phyloP scores from a whole-genome alignment of 2,113 vertebrate species.

The Scomber colias region DNA sequence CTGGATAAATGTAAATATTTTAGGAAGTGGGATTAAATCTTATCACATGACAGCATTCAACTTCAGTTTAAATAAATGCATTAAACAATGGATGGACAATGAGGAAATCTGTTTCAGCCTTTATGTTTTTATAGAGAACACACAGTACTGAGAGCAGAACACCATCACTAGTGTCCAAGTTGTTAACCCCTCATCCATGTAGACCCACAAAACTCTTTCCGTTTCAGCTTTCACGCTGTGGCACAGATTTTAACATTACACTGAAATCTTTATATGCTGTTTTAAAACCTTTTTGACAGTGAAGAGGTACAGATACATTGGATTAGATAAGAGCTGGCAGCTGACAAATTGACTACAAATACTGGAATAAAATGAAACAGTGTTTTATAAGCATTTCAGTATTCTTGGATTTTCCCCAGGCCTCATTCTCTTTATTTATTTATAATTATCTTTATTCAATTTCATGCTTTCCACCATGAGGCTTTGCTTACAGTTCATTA shows the following conservation, averaged over 20 bases:
- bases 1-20: constrained; percentile 6
- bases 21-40: not conserved
- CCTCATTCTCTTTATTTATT: not conserved
- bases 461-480: too few species aligned
- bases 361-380: not conserved
- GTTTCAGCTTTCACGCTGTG: not conserved
- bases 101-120: constrained; percentile 25
- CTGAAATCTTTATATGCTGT: constrained; percentile 11
- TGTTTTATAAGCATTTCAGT: not conserved
- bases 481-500: too few species aligned
- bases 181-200: constrained; percentile 18
- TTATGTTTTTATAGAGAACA: constrained; percentile 42
- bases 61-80: constrained; percentile 9
- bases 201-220: not conserved
- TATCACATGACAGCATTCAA: constrained; percentile 15
- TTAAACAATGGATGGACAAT: not conserved
- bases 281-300: constrained; percentile 4
- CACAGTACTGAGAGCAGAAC: constrained; percentile 29
- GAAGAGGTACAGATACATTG: not conserved
- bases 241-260: not conserved
- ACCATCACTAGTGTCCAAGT: constrained; percentile 17
- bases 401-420: not conserved
- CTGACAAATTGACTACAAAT: not conserved
- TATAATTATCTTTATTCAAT: too few species aligned
- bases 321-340: not conserved